phyloP scores from a whole-genome alignment of 2,113 vertebrate species.

The Nanorana parkeri region DNA sequence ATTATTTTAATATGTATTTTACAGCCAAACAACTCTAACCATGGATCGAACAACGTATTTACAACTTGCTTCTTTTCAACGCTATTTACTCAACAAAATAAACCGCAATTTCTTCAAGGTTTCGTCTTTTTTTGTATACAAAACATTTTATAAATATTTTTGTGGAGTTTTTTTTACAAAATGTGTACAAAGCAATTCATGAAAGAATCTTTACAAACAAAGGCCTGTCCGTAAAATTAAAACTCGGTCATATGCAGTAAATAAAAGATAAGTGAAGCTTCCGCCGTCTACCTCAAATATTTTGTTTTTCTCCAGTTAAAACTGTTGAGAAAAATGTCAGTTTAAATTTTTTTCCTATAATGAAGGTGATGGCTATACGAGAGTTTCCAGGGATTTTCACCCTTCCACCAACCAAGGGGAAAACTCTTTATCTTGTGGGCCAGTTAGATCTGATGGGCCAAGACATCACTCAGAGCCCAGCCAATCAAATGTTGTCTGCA shows the following conservation, averaged over 20 bases:
- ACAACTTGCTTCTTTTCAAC: slow-evolving; percentile 83
- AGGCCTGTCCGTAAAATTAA: slow-evolving; percentile 82
- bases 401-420: too few relatives aligned
- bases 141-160: slow-evolving; percentile 91
- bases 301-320: slow-evolving; percentile 72
- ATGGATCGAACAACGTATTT: slow-evolving; percentile 84
- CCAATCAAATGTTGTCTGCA: too few relatives aligned
- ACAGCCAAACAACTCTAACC: slow-evolving; percentile 84
- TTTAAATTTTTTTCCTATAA: slow-evolving; percentile 67
- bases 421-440: too few relatives aligned
- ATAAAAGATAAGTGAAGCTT: slow-evolving; percentile 80
- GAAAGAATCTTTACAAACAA: slow-evolving; percentile 89
- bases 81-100: slow-evolving; percentile 90
- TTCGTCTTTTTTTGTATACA: slow-evolving; percentile 72
- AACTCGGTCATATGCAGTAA: slow-evolving; percentile 80
- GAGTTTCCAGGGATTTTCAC: too few relatives aligned
- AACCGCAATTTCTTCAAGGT: slow-evolving; percentile 87
- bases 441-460: too few relatives aligned
- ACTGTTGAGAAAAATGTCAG: slow-evolving; percentile 75
- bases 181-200: slow-evolving; percentile 92
- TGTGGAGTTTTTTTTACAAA: slow-evolving; percentile 80
- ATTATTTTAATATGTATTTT: slow-evolving; percentile 83
- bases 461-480: too few relatives aligned
- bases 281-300: slow-evolving; percentile 78
- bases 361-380: too few relatives aligned